Percentiles rank a stretch among this genome's conserved stretches.
Evolutionary conservation across 1,140 invertebrate genomes (phyloP).

Genomic region (Helicoverpa armigera): DNA sequence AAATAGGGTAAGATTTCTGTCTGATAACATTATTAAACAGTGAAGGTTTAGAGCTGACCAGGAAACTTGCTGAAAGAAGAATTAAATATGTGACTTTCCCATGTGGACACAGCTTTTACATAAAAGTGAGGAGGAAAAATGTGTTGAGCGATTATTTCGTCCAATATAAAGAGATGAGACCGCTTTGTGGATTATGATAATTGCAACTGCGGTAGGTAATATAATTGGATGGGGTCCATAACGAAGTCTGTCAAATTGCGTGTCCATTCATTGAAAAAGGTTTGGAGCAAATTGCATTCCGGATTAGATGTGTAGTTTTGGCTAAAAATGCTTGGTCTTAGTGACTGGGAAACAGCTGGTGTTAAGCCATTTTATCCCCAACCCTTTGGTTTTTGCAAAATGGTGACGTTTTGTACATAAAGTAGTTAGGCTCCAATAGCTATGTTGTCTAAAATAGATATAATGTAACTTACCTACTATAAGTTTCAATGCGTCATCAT

Average conservation of each 20-base stretch:
- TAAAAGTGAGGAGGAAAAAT: slow-evolving; percentile 27
- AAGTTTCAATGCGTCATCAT: too few species aligned
- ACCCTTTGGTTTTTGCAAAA: too few species aligned
- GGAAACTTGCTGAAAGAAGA: not conserved
- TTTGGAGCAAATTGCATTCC: not conserved
- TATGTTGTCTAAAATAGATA: too few species aligned
- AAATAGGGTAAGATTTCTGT: too few species aligned
- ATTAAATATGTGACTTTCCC: not conserved
- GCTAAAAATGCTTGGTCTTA: too few species aligned
- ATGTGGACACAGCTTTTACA: not conserved
- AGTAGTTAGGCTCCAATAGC: too few species aligned
- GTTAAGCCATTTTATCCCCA: too few species aligned
- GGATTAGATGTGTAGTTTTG: too few species aligned
- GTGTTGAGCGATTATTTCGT: slow-evolving; percentile 16
- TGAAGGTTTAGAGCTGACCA: not conserved
- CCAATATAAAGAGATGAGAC: slow-evolving; percentile 12
- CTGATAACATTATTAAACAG: too few species aligned
- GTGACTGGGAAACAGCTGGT: too few species aligned
- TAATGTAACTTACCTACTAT: too few species aligned
- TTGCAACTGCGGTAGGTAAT: not conserved
- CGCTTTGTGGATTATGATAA: slow-evolving; percentile 31
- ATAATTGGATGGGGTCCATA: slow-evolving; percentile 12
- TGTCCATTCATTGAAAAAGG: slow-evolving; percentile 1
- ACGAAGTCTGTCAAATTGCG: slow-evolving; percentile 5
- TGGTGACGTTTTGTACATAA: too few species aligned